Evolutionary conservation across 2,113 vertebrate species (phyloP).

Genomic region (Trogon melanurus): DNA sequence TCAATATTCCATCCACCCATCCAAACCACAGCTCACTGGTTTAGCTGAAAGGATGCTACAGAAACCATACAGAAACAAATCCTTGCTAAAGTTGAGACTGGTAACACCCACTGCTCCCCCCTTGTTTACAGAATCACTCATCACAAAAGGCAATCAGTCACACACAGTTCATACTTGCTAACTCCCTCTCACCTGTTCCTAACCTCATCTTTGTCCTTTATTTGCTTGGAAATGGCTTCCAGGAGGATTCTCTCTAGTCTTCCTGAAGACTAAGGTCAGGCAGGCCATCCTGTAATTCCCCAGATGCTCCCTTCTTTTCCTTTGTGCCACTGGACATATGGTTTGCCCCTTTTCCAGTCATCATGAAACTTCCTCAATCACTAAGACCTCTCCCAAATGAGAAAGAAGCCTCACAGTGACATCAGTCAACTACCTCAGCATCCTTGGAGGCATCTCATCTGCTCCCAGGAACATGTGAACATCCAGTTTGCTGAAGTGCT

Average conservation of each 20-base stretch:
- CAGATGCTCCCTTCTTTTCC: background rate
- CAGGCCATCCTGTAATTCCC: background rate
- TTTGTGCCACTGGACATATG: background rate
- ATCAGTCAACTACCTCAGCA: background rate
- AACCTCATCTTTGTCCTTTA: background rate
- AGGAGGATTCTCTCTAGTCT: background rate
- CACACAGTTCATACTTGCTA: background rate
- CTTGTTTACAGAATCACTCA: background rate
- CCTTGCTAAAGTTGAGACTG: background rate
- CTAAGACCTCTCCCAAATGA: background rate
- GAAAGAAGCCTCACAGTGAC: background rate
- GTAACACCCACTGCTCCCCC: background rate
- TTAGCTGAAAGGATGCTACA: background rate
- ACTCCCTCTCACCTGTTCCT: background rate
- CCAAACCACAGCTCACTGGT: background rate
- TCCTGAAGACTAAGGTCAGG: background rate
- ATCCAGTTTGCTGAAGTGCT: background rate
- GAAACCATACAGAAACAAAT: background rate
- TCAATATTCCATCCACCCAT: background rate
- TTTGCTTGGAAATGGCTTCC: background rate
- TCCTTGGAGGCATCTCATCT: rapidly evolving
- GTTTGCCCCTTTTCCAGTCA: background rate
- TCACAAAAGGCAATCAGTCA: background rate
- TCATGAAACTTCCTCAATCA: background rate
- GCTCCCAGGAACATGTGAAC: background rate